Evolutionary conservation across 2,888 invertebrate species (phyloP), one percentile per base, ranked within the genome.

Genomic region (Eupithecia subumbrata): DNA sequence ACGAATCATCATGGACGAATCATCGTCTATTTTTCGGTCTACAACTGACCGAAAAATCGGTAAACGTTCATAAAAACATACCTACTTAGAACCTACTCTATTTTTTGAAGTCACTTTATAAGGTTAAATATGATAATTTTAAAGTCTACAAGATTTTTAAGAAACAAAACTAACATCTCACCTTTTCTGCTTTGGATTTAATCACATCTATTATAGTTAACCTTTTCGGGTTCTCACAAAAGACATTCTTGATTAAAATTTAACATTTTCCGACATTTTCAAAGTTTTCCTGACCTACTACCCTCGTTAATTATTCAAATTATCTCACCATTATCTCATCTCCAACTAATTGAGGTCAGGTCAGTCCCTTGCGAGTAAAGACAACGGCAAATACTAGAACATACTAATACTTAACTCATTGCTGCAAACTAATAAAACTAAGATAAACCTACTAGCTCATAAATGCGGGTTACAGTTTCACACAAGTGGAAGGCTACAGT

Each of bases 391-490:
- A 43, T 43, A 68, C 68, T 45, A 45, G 14, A 16, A 16, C 45
- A 30, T 69, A 48, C 71, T 68, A 72, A 70, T 70, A 76, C 70
- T 64, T 45, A 67, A 73, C 73, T 71, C 37, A 72, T 48, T 73
- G 66, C 63, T 52, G 63, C 30, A 48, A 66, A 68, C 76, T 73
- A 76, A 71, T 76, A 73, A 73, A 69, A 76, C 73, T 71, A 76
- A 71, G 71, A 76, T 73, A 69, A 76, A 76, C 64, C 60, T 67
- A 56, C n/a, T n/a, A 37, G n/a, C 43, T 71, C 45, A 48, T 66
- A 71, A 56, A 71, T 60, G 68, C 45, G 34, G 25, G 52, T 40
- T 60, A 8, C 34, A 76, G 76, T 67, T 12, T 9, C 25, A 18
- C 73, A 71, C 30, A 70, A 71, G 16, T 16, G 2, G 12, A n/a